Conservation (phyloP, 2,888 invertebrate species). For the Trachelus tabidus region DNA sequence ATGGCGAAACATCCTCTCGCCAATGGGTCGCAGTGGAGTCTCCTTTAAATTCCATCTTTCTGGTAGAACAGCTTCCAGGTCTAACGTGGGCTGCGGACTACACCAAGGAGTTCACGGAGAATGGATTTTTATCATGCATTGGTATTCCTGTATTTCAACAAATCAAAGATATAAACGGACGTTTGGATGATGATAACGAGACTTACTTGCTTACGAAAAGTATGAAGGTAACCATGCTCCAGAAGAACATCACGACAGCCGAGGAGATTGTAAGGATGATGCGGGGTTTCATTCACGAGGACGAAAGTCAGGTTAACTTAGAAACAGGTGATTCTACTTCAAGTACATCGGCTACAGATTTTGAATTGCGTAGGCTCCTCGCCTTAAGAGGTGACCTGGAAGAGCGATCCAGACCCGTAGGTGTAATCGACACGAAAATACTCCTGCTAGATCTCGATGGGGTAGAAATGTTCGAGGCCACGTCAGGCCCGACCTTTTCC, state of each 20-base stretch:
- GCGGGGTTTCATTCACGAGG: slow-evolving; percentile 71
- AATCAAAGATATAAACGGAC: slow-evolving; percentile 17
- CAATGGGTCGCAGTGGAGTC: slow-evolving; percentile 88
- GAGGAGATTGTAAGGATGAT: slow-evolving; percentile 69
- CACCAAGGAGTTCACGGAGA: slow-evolving; percentile 72
- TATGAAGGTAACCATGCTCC: slow-evolving; percentile 28
- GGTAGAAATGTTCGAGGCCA: slow-evolving; percentile 52
- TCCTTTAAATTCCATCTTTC: slow-evolving; percentile 69
- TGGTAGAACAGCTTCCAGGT: slow-evolving; percentile 83
- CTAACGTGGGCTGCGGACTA: slow-evolving; percentile 75
- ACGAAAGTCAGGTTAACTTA: slow-evolving; percentile 29
- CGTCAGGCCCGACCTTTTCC: slow-evolving; percentile 56
- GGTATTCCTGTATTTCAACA: slow-evolving; percentile 71
- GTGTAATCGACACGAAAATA: slow-evolving; percentile 72
- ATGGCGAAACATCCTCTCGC: slow-evolving; percentile 82
- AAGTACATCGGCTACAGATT: slow-evolving; percentile 9
- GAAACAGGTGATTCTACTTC: slow-evolving; percentile 20
- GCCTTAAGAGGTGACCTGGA: slow-evolving; percentile 57
- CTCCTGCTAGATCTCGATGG: slow-evolving; percentile 64
- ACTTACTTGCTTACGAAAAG: neutral
- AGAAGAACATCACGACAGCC: slow-evolving; percentile 69
- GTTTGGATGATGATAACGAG: slow-evolving; percentile 11
- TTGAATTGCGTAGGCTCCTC: slow-evolving; percentile 23
- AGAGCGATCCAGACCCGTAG: slow-evolving; percentile 62
- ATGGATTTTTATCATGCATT: slow-evolving; percentile 80